Evolutionary conservation across 1,140 invertebrate genomes (phyloP).

Genomic region (Tetramorium alpestre): DNA sequence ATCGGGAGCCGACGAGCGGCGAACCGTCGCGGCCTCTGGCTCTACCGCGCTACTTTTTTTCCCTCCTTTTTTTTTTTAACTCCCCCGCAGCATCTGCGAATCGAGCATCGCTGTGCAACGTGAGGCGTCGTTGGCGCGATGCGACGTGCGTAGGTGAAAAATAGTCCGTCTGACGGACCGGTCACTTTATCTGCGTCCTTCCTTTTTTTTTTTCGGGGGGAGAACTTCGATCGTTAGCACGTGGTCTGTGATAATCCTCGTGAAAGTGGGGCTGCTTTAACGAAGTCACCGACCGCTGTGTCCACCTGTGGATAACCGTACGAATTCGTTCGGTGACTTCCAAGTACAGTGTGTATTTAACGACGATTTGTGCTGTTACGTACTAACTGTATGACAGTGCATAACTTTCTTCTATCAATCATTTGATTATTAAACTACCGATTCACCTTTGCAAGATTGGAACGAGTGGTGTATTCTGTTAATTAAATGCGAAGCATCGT

Average conservation of each 20-base stretch:
- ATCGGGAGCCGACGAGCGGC: constrained; percentile 31
- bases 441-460: constrained; percentile 26
- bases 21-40: constrained; percentile 23
- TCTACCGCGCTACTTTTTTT: background rate
- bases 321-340: constrained; percentile 40
- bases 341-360: constrained; percentile 15
- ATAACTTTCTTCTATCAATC: background rate
- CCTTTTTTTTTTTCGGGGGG: background rate
- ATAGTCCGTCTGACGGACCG: constrained; percentile 15
- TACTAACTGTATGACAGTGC: constrained; percentile 4
- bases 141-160: constrained; percentile 33
- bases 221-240: constrained; percentile 52
- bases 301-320: constrained; percentile 63
- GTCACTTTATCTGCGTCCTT: constrained; percentile 16
- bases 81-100: background rate
- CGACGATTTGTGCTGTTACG: constrained; percentile 27
- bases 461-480: background rate
- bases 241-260: constrained; percentile 61
- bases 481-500: background rate
- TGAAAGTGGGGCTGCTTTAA: constrained; percentile 58
- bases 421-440: background rate
- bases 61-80: background rate
- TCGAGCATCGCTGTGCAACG: constrained; percentile 25
- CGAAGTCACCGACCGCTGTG: constrained; percentile 47
- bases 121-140: constrained; percentile 9